A percentile compares a stretch with the other conserved stretches of the same genome.
Evolutionary conservation across 2,797 vertebrate species (phyloP).

Genomic region (Fratercula arctica): DNA sequence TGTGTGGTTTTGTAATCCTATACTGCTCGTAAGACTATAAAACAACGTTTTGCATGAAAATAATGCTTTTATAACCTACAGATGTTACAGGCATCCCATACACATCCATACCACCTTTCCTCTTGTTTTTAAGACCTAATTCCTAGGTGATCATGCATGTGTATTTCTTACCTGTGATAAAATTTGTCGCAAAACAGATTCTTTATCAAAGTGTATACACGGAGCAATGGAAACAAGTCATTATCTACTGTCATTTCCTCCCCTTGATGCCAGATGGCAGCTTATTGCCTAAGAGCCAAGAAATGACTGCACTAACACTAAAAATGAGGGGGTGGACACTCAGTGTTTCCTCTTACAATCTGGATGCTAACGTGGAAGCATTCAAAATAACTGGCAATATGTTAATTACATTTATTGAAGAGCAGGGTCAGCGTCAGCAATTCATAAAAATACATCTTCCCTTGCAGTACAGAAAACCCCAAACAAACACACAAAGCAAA

Average conservation of each 20-base stretch:
- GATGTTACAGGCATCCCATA: not conserved
- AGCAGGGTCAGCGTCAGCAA: not conserved
- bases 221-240: not conserved
- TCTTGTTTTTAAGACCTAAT: not conserved
- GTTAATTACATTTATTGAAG: not conserved
- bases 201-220: not conserved
- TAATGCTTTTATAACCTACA: not conserved
- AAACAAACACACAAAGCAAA: not conserved
- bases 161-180: not conserved
- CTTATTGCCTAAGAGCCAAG: not conserved
- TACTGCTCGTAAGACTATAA: not conserved
- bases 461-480: not conserved
- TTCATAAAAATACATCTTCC: not conserved
- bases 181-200: not conserved
- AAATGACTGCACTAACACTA: not conserved
- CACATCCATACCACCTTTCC: not conserved
- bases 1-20: not conserved
- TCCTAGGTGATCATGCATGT: fast-evolving
- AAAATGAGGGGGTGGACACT: not conserved
- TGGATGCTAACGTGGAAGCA: not conserved
- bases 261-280: not conserved
- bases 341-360: not conserved
- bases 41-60: not conserved
- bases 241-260: not conserved
- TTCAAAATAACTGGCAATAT: not conserved